These are phyloP conservation scores for Buathra laborator DNA, from an alignment of 2,888 invertebrate genomes.

Conservation along the genomic window DNA sequence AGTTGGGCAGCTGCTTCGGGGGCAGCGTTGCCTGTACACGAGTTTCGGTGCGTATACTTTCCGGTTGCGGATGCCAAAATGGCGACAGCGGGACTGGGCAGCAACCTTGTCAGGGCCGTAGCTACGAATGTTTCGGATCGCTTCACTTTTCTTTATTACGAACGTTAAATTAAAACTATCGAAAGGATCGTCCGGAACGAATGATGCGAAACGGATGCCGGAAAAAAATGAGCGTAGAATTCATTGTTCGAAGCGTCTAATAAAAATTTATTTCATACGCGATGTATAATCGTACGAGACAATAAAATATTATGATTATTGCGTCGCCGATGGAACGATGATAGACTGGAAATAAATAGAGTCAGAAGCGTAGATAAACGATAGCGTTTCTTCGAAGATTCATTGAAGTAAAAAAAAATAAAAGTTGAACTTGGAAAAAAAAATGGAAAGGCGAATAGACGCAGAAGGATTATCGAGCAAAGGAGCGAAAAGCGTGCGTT, in stretches of 20 bases:
- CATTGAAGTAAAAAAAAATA: background rate
- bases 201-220: background rate
- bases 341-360: background rate
- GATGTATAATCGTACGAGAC: background rate
- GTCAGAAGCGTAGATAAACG: too few species aligned
- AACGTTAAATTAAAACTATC: background rate
- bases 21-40: background rate
- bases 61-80: slow-evolving; percentile 84
- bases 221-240: slow-evolving; percentile 8
- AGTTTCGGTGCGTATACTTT: slow-evolving; percentile 65
- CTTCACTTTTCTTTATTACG: background rate
- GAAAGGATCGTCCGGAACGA: slow-evolving; percentile 8
- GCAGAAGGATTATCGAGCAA: slow-evolving; percentile 37
- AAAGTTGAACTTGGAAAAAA: background rate
- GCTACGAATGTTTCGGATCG: background rate
- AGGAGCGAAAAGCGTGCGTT: slow-evolving; percentile 15
- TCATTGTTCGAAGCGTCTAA: slow-evolving; percentile 8
- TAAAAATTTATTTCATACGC: slow-evolving; percentile 9
- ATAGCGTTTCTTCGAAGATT: background rate
- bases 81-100: slow-evolving; percentile 82
- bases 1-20: slow-evolving; percentile 58
- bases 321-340: background rate
- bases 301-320: background rate
- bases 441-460: slow-evolving; percentile 21
- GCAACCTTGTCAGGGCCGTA: slow-evolving; percentile 72